Evolutionary conservation across 1,140 invertebrate genomes (phyloP), one percentile per base, ranked within the genome.

Genomic region (Cephus cinctus): DNA sequence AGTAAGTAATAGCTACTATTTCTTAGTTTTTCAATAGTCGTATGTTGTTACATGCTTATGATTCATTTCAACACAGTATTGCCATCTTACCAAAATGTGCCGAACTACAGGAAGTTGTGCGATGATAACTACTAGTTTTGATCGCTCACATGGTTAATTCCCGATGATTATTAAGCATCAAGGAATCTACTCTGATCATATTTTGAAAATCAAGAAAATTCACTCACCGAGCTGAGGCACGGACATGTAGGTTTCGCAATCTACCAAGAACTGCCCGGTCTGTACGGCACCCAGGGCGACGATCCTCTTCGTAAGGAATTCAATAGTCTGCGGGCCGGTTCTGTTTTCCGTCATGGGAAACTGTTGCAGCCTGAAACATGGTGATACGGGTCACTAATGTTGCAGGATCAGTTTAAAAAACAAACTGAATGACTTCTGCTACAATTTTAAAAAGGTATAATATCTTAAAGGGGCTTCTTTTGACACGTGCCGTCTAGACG

Each of bases 231-330:
- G 76, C 57, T 84, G 83, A 8, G 86, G 85, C 47, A 86, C 83
- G 16, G 90, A 92, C 39, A 86, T 86, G 60, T 91, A 97, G 9
- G 92, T 94, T 71, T 98, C 95, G 68, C 95, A 98, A 62, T 98
- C 94, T 0, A 98, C 92, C 34, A 90, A 73, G 75, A 96, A 97
- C 58, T 91, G 90, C 1, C 94, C 94, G 57, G 85, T 82, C 71
- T 90, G 92, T 1, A 85, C 78, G 0, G 92, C 94, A 23, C 94
- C 94, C 14, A 97, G 77, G 0, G 89, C 86, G 21, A 88, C 78
- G 21, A 97, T 83, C 27, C 92, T 78, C 74, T 94, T 95, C 1
- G 89, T 88, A 5, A 97, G 75, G 38, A 87, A 80, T 49, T 98
- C 94, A 39, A 94, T 89, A 0, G 88, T 89, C 62, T 88, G 86